phyloP scores from a whole-genome alignment of 1,140 invertebrate genomes.

The Nilaparvata lugens region DNA sequence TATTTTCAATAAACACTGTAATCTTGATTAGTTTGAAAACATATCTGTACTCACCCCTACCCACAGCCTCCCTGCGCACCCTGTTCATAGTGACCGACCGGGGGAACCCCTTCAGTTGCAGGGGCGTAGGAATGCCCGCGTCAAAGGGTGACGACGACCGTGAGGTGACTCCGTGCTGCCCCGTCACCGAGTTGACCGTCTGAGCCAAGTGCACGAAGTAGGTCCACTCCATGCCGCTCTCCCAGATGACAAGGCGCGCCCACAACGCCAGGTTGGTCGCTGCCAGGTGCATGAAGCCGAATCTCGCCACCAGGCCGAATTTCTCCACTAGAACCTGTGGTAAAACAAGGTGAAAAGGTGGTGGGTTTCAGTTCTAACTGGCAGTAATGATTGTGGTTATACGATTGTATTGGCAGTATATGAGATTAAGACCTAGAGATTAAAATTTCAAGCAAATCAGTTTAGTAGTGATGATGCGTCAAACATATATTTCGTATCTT shows the following conservation, averaged over 20 bases:
- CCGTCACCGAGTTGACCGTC: too few relatives aligned
- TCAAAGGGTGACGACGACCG: conserved; percentile 16
- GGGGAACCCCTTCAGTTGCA: conserved; percentile 39
- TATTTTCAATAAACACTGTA: too few relatives aligned
- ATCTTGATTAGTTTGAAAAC: too few relatives aligned
- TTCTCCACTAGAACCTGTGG: conserved; percentile 48
- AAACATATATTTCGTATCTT: too few relatives aligned
- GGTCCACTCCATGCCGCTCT: conserved; percentile 45
- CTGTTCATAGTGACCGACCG: conserved; percentile 29
- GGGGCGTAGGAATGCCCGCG: conserved; percentile 32
- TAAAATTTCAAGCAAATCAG: too few relatives aligned
- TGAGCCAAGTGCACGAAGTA: conserved; percentile 43
- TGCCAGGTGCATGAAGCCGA: conserved; percentile 50
- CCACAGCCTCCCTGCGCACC: background rate
- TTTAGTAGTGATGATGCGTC: too few relatives aligned
- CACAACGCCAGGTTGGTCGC: conserved; percentile 51
- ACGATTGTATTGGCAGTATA: too few relatives aligned
- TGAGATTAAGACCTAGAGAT: too few relatives aligned
- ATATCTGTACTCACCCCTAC: too few relatives aligned
- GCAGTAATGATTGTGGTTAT: too few relatives aligned
- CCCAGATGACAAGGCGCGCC: conserved; percentile 50
- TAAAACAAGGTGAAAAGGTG: too few relatives aligned
- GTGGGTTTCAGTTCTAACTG: too few relatives aligned
- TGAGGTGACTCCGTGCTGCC: conserved; percentile 25
- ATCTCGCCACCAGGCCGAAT: conserved; percentile 44